phyloP scores from a whole-genome alignment of 2,113 vertebrate genomes.

The Mesembrinibis cayennensis region DNA sequence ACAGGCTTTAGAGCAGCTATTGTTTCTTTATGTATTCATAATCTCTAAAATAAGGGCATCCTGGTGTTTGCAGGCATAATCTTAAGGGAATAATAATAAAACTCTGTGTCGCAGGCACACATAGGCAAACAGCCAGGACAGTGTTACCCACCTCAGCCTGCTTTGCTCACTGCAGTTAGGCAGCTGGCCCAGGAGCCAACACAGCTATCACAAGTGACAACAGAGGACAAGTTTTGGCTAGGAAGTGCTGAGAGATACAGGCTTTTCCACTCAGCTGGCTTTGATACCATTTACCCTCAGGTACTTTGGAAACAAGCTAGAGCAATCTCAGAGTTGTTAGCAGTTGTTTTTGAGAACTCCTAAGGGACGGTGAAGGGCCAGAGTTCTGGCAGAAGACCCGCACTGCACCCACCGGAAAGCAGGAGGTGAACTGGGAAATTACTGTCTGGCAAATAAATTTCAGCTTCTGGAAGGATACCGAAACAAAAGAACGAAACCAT shows the following conservation, averaged over 20 bases:
- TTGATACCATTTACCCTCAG: background rate
- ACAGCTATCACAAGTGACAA: background rate
- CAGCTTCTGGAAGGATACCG: background rate
- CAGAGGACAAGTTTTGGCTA: background rate
- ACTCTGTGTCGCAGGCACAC: background rate
- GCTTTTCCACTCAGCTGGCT: background rate
- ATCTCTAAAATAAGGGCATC: background rate
- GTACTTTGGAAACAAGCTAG: background rate
- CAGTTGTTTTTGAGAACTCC: background rate
- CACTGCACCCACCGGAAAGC: background rate
- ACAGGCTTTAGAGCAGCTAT: background rate
- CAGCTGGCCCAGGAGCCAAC: background rate
- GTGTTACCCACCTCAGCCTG: background rate
- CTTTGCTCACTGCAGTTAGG: background rate
- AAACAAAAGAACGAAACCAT: slow-evolving; percentile 20
- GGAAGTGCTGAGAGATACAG: background rate
- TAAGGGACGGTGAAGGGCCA: background rate
- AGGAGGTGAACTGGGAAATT: slow-evolving; percentile 1
- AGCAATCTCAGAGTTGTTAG: background rate
- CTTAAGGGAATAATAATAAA: background rate
- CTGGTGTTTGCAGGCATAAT: background rate
- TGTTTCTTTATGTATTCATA: background rate
- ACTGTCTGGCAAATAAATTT: slow-evolving; percentile 2
- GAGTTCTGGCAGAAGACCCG: background rate
- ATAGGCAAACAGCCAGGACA: background rate